Evolutionary conservation across 2,797 vertebrate genomes (phyloP).

Genomic region (Parambassis ranga): DNA sequence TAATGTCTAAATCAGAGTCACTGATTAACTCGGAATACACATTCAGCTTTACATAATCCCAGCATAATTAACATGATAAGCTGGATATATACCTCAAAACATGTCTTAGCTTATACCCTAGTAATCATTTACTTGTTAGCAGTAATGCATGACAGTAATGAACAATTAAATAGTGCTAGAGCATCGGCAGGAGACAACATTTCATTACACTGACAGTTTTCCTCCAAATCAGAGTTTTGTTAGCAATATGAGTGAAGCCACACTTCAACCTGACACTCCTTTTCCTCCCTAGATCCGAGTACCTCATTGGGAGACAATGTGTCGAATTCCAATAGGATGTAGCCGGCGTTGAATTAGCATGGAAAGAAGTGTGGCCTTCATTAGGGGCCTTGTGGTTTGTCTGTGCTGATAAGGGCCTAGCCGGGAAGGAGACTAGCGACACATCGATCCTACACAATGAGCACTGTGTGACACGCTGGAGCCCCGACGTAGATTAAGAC

Average conservation of each 20-base stretch:
- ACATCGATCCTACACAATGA: constrained; percentile 74
- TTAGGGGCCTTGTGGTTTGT: constrained; percentile 68
- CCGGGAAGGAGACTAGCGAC: constrained; percentile 46
- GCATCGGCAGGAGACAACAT: background rate
- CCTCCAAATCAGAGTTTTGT: constrained; percentile 4
- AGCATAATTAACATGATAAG: too few relatives aligned
- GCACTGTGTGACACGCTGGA: constrained; percentile 58
- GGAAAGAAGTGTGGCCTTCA: constrained; percentile 60
- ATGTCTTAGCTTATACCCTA: background rate
- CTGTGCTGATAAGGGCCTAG: constrained; percentile 68
- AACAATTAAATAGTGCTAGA: background rate
- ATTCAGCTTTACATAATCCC: too few relatives aligned
- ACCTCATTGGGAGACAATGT: constrained; percentile 22
- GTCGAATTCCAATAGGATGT: constrained; percentile 41
- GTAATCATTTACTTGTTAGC: background rate
- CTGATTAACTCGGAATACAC: too few relatives aligned
- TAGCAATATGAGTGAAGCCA: constrained; percentile 15
- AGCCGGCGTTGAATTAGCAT: constrained; percentile 60
- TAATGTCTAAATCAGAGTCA: too few relatives aligned
- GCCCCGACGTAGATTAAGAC: constrained; percentile 71
- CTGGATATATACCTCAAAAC: background rate
- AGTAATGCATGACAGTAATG: background rate
- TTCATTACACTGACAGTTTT: background rate
- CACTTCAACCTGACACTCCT: background rate
- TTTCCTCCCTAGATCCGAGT: background rate